Evolutionary conservation across 1,140 invertebrate genomes (phyloP).

Genomic region (Pseudomyrmex pallidus): DNA sequence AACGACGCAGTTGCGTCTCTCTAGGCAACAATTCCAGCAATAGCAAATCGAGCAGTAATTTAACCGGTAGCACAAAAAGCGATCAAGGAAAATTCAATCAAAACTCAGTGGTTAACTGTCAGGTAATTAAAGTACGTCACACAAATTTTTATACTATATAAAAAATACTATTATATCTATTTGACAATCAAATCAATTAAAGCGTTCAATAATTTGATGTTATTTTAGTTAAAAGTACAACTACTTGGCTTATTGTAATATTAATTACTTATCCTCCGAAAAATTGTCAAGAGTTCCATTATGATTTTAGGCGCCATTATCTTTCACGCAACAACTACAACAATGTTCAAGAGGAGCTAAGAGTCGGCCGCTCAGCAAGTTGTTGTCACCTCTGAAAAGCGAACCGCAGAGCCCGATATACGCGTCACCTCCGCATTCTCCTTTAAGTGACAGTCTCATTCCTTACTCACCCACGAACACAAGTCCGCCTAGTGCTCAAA

Average conservation of each 20-base stretch:
- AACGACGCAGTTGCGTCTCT: slow-evolving; percentile 90
- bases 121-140: slow-evolving; percentile 80
- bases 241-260: background rate
- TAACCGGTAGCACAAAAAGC: slow-evolving; percentile 89
- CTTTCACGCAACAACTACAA: slow-evolving; percentile 92
- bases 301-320: slow-evolving; percentile 84
- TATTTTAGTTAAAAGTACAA: background rate
- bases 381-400: slow-evolving; percentile 90
- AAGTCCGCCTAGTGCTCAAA: slow-evolving; percentile 83
- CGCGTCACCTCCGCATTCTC: slow-evolving; percentile 93
- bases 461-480: slow-evolving; percentile 84
- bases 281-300: slow-evolving; percentile 28
- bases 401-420: slow-evolving; percentile 93
- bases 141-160: background rate
- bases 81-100: slow-evolving; percentile 86
- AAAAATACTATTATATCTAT: no score
- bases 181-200: background rate
- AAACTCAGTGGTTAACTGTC: slow-evolving; percentile 81
- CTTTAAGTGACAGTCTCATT: slow-evolving; percentile 89
- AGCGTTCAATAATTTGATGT: no score
- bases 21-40: slow-evolving; percentile 90
- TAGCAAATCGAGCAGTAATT: slow-evolving; percentile 90
- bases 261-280: background rate
- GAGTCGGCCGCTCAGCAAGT: slow-evolving; percentile 86
- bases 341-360: slow-evolving; percentile 87